Conservation (phyloP, 2,797 vertebrate species). For the Parambassis ranga region DNA sequence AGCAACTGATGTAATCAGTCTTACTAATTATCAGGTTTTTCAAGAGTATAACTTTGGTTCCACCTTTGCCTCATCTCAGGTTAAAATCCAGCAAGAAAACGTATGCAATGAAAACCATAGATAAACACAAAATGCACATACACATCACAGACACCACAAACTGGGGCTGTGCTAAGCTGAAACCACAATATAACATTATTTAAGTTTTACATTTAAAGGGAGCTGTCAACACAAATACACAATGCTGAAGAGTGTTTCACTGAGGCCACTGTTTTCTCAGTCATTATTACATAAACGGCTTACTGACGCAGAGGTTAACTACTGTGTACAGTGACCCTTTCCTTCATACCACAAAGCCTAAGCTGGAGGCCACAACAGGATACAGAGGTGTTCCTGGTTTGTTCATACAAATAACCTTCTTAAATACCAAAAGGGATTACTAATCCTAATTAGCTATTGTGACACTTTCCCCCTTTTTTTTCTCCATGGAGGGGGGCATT, state of each 20-base stretch:
- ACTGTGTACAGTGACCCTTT: slow-evolving; percentile 29
- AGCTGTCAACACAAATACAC: slow-evolving; percentile 7
- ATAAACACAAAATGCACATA: too few relatives aligned
- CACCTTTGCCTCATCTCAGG: too few relatives aligned
- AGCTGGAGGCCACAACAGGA: slow-evolving; percentile 41
- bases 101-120: too few relatives aligned
- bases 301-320: slow-evolving; percentile 33
- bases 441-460: slow-evolving; percentile 49
- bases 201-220: neutral
- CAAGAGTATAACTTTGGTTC: too few relatives aligned
- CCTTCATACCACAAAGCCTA: slow-evolving; percentile 41
- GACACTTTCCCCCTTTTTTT: too few relatives aligned
- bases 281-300: slow-evolving; percentile 46
- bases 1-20: too few relatives aligned
- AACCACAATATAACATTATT: neutral
- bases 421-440: slow-evolving; percentile 60
- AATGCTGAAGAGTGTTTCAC: slow-evolving; percentile 11
- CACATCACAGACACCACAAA: neutral
- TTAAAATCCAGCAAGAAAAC: too few relatives aligned
- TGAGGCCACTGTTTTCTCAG: slow-evolving; percentile 17
- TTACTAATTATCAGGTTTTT: too few relatives aligned
- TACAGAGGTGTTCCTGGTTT: slow-evolving; percentile 27
- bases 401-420: slow-evolving; percentile 46
- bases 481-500: slow-evolving; percentile 8
- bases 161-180: too few relatives aligned